Evolutionary conservation across 2,113 vertebrate species (phyloP).

Genomic region (Tragulus kanchil): DNA sequence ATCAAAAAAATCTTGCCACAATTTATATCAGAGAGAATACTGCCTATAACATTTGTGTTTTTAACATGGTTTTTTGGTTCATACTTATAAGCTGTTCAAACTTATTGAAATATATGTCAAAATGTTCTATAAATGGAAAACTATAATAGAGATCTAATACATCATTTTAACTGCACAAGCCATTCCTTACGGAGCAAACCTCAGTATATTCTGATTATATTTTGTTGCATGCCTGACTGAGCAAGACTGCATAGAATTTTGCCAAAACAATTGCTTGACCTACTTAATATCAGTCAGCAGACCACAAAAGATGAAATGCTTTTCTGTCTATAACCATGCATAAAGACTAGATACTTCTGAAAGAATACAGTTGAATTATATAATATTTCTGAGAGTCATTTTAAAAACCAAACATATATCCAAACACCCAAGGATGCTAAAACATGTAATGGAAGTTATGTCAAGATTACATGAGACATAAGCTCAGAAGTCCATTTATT

Average conservation of each 20-base stretch:
- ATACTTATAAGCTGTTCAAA: neutral
- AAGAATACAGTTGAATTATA: neutral
- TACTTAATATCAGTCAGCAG: neutral
- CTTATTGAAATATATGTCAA: neutral
- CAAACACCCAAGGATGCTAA: neutral
- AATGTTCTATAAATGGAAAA: neutral
- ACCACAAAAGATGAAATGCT: neutral
- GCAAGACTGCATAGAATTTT: neutral
- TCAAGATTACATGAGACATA: neutral
- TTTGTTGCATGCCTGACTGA: neutral
- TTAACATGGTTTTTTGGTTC: neutral
- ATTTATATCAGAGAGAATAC: neutral
- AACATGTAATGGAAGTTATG: neutral
- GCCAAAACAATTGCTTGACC: neutral
- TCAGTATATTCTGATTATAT: neutral
- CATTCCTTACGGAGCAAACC: neutral
- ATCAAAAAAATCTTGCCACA: neutral
- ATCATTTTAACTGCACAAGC: neutral
- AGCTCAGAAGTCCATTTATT: neutral
- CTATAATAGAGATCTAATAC: neutral
- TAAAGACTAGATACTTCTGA: neutral
- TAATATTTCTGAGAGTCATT: neutral
- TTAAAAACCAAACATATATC: neutral
- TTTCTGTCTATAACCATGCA: neutral
- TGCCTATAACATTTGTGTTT: neutral